Percentiles rank a stretch among this genome's conserved stretches.
Evolutionary conservation across 1,140 invertebrate genomes (phyloP).

Genomic region (Drosophila bifasciata): DNA sequence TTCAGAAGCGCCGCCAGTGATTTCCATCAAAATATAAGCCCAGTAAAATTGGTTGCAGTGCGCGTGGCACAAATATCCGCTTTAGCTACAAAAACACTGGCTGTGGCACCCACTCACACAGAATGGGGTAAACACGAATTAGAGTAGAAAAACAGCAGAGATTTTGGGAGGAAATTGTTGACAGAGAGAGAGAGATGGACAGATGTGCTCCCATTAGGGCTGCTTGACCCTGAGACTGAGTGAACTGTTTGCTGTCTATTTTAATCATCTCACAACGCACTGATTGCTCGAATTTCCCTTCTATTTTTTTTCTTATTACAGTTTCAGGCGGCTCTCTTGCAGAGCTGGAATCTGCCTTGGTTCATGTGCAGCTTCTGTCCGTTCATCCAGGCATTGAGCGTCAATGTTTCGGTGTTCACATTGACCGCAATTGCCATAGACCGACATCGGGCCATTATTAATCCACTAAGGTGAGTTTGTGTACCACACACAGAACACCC

Average conservation of each 20-base stretch:
- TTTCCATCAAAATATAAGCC: constrained; percentile 32
- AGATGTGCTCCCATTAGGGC: constrained; percentile 42
- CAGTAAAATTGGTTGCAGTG: constrained; percentile 21
- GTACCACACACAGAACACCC: background rate
- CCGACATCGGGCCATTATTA: constrained; percentile 89
- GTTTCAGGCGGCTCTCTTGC: constrained; percentile 92
- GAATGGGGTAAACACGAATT: constrained; percentile 8
- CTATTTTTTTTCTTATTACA: constrained; percentile 70
- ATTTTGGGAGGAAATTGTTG: constrained; percentile 35
- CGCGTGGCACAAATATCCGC: constrained; percentile 41
- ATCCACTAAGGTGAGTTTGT: constrained; percentile 87
- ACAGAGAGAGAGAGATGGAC: background rate
- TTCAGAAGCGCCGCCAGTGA: constrained; percentile 9
- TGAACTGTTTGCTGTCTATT: constrained; percentile 17
- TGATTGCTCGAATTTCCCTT: background rate
- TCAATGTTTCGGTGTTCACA: constrained; percentile 93
- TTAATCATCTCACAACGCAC: constrained; percentile 39
- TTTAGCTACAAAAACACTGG: constrained; percentile 24
- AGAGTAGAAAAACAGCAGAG: constrained; percentile 13
- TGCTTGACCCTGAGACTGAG: constrained; percentile 44
- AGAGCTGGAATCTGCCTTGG: constrained; percentile 91
- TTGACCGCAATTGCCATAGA: constrained; percentile 92
- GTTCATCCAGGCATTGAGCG: constrained; percentile 90
- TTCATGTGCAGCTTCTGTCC: constrained; percentile 94
- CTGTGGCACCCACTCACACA: background rate